Evolutionary conservation across 2,797 vertebrate genomes (phyloP).

Genomic region (Rhinogobio ventralis): DNA sequence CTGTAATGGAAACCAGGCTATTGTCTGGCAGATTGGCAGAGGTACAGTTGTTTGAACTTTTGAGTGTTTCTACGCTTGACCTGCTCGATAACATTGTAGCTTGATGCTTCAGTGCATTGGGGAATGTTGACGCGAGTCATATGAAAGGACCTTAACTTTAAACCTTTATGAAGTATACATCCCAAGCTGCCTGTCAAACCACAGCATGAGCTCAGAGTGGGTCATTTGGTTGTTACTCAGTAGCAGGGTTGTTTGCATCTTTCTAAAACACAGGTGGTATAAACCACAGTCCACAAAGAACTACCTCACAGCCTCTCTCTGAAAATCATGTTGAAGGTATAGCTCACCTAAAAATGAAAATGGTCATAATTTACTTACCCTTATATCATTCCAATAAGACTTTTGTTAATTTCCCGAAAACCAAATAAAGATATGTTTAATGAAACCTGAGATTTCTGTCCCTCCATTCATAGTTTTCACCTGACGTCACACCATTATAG

Average conservation of each 20-base stretch:
- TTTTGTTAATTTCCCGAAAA: neutral
- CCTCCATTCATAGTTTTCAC: no score
- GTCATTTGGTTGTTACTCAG: slow-evolving; percentile 42
- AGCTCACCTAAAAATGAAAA: neutral
- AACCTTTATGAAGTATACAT: slow-evolving; percentile 13
- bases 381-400: neutral
- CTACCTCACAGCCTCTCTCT: slow-evolving; percentile 25
- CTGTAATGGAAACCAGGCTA: no score
- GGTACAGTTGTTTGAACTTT: neutral
- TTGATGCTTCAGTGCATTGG: neutral
- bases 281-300: slow-evolving; percentile 56
- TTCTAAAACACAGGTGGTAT: slow-evolving; percentile 48
- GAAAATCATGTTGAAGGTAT: neutral
- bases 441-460: neutral
- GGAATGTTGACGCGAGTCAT: neutral
- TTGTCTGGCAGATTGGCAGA: neutral
- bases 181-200: slow-evolving; percentile 29
- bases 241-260: slow-evolving; percentile 41
- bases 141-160: neutral
- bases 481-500: no score
- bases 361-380: neutral
- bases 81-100: neutral
- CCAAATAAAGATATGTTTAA: neutral
- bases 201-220: slow-evolving; percentile 45
- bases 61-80: neutral